Conservation (phyloP, 2,888 invertebrate genomes). For the Panzeria rudis region DNA sequence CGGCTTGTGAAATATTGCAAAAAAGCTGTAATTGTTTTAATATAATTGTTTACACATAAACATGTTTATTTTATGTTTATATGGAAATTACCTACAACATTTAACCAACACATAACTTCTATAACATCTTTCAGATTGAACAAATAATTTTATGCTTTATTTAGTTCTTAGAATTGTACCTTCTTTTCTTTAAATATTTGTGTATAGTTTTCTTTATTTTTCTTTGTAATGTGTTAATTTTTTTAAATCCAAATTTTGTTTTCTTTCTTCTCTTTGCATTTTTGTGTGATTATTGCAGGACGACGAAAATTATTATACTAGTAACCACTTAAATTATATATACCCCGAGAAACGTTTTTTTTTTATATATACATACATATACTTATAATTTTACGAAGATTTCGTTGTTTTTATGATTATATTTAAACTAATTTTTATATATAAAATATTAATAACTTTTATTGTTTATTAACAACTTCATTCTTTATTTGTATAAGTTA, state of each 20-base stretch:
- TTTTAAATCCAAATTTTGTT: slow-evolving; percentile 73
- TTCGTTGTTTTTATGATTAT: slow-evolving; percentile 57
- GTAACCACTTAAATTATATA: slow-evolving; percentile 80
- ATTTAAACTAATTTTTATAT: slow-evolving; percentile 59
- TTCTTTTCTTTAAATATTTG: background rate
- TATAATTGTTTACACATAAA: no score
- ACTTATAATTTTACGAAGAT: slow-evolving; percentile 33
- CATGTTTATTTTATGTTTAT: no score
- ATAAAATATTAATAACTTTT: slow-evolving; percentile 45
- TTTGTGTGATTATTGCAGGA: slow-evolving; percentile 86
- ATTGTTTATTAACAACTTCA: slow-evolving; percentile 65
- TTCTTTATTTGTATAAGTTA: slow-evolving; percentile 55
- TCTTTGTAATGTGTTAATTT: slow-evolving; percentile 53
- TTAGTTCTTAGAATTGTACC: no score
- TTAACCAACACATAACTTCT: no score
- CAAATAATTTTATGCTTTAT: background rate
- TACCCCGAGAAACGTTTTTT: slow-evolving; percentile 55
- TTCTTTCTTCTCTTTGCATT: slow-evolving; percentile 82
- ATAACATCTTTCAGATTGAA: background rate
- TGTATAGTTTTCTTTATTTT: slow-evolving; percentile 36
- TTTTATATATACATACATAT: slow-evolving; percentile 21
- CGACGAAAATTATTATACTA: slow-evolving; percentile 87
- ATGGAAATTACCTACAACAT: no score
- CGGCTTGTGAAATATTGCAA: no score
- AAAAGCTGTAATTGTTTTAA: no score